Base-by-base conservation (phyloP, 2,888 invertebrate species). In the Apodemia duryi region DNA sequence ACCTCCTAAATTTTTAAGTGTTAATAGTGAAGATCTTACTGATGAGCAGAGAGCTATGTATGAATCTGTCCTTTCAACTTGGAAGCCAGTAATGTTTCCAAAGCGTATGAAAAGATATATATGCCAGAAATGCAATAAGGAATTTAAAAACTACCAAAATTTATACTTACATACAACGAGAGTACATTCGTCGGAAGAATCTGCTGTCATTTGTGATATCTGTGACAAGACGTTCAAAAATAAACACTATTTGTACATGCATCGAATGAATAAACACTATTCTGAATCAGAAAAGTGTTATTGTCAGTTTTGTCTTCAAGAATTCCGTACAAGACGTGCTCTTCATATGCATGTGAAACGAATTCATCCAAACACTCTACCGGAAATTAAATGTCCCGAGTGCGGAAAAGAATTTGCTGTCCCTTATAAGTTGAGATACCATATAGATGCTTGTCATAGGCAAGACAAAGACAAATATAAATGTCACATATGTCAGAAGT, bases 191-290 rank as follows among this genome's bases (percentile, higher is more conserved):
- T 81, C 90, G 0, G 88, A 88, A 54, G 88, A 90, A 0, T 88
- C 89, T 0, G 89, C 90, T 0, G 91, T 90, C 0, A 70, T 87
- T 0, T 91, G 91, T 67, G 79, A 89, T 51, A 81, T 86, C 0
- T 91, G 91, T 35, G 89, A 90, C 67, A 91, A 90, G 63, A 84
- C 86, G 0, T 91, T 91, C 68, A 91, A 91, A 63, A 91, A 91
- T 52, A 91, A 91, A 68, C 91, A 91, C 68, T 91, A 91, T 65
- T 46, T 91, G 1, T 91, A 91, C 73, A 91, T 91, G 91, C 91
- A 91, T 67, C 69, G 89, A 2, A 91, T 91, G 91, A 91, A 91
- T 51, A 90, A 90, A 9, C 91, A 91, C 66, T 91, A 91, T n/a
- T 90, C 91, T 0, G 90, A 91, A 21, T 71, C 81, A 0, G 89